Conservation (phyloP, 2,888 invertebrate genomes). For the Xanthia icteritia region DNA sequence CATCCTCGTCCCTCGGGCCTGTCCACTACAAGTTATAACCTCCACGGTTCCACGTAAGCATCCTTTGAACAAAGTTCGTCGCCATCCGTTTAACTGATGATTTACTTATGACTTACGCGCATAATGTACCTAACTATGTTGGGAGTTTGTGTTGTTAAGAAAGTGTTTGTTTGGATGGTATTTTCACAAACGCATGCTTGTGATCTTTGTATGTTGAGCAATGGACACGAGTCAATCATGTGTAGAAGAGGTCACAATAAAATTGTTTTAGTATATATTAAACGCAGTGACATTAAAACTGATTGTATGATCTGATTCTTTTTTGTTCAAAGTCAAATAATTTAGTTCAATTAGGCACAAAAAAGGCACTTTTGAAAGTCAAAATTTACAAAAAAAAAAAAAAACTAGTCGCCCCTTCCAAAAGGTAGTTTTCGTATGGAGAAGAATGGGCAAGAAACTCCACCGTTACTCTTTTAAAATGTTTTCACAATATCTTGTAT, state of each 20-base stretch:
- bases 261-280: not conserved
- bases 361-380: no score
- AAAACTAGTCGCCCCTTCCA: no score
- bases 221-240: not conserved
- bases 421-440: no score
- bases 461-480: no score
- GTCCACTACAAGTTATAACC: conserved; percentile 54
- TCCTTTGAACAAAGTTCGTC: conserved; percentile 47
- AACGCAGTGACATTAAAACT: not conserved
- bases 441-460: no score
- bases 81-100: conserved; percentile 47
- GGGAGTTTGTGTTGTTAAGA: conserved; percentile 9
- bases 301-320: not conserved
- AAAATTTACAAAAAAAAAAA: no score
- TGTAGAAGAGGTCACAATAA: not conserved
- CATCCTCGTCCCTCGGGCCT: conserved; percentile 57
- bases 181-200: not conserved
- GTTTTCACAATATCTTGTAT: no score
- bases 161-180: conserved; percentile 10
- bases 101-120: conserved; percentile 51
- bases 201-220: not conserved
- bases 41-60: conserved; percentile 34
- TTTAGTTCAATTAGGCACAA: no score
- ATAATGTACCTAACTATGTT: conserved; percentile 22
- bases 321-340: no score